A percentile compares a stretch with the other conserved stretches of the same genome.
Conservation (phyloP, 2,113 vertebrate genomes). For the Microcebus tavaratra region DNA sequence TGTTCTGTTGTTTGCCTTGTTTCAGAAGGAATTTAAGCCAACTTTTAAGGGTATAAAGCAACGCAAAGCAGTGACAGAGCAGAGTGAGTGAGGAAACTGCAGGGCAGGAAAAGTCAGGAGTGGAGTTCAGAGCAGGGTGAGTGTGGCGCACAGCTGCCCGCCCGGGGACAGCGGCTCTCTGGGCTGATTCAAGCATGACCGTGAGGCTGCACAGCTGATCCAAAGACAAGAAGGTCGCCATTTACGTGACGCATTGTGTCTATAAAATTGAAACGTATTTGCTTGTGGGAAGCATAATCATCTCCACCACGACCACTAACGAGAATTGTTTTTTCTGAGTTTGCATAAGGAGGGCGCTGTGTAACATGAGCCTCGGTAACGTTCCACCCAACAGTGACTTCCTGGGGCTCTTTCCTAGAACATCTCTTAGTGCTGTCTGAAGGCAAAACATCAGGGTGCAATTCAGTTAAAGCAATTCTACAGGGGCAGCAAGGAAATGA, state of each 20-base stretch:
- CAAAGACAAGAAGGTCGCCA: neutral
- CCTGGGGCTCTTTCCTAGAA: neutral
- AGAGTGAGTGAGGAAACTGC: neutral
- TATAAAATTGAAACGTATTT: neutral
- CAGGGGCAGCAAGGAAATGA: neutral
- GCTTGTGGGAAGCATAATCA: neutral
- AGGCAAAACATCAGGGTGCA: accelerated
- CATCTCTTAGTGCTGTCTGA: neutral
- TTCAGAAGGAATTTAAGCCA: conserved; percentile 2
- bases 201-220: accelerated
- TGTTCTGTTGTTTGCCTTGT: neutral
- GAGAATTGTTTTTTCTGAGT: neutral
- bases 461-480: neutral
- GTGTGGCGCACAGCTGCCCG: accelerated
- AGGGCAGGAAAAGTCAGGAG: neutral
- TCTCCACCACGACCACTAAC: neutral
- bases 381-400: neutral
- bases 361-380: no score
- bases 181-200: accelerated
- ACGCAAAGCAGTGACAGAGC: neutral
- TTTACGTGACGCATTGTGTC: neutral
- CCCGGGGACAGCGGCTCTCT: neutral
- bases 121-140: neutral
- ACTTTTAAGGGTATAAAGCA: neutral
- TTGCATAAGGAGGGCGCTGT: no score